These are phyloP conservation scores for Calidris pygmaea DNA, from an alignment of 2,113 vertebrate genomes.

Conservation along the genomic window DNA sequence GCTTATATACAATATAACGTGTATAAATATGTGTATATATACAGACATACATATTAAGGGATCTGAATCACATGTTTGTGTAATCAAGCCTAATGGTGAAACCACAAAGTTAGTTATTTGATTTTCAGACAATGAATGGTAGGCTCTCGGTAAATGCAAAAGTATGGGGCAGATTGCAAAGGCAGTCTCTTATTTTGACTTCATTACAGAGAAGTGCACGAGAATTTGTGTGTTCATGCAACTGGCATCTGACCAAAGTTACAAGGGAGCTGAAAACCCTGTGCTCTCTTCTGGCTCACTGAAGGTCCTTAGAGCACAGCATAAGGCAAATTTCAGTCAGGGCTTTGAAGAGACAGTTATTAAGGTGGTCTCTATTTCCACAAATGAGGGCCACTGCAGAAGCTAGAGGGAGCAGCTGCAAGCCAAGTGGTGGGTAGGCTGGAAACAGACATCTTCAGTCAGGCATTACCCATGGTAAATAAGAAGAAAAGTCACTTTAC, in stretches of 20 bases:
- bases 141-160: neutral
- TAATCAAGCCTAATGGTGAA: neutral
- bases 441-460: neutral
- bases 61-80: neutral
- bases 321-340: neutral
- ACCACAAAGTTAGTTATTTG: neutral
- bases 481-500: neutral
- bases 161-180: neutral
- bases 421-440: neutral
- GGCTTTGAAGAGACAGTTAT: neutral
- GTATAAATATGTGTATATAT: neutral
- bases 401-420: neutral
- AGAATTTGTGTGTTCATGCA: neutral
- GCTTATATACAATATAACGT: neutral
- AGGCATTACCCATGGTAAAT: neutral
- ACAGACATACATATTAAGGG: neutral
- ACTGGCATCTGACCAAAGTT: neutral
- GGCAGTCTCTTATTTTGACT: neutral
- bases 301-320: neutral
- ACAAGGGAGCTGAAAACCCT: neutral
- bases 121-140: neutral
- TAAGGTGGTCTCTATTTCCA: slow-evolving; percentile 4
- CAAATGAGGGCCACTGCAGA: neutral
- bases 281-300: neutral
- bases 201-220: neutral